Evolutionary conservation across 2,113 vertebrate species (phyloP), one percentile per base, ranked within the genome.

Genomic region (Tragulus kanchil): DNA sequence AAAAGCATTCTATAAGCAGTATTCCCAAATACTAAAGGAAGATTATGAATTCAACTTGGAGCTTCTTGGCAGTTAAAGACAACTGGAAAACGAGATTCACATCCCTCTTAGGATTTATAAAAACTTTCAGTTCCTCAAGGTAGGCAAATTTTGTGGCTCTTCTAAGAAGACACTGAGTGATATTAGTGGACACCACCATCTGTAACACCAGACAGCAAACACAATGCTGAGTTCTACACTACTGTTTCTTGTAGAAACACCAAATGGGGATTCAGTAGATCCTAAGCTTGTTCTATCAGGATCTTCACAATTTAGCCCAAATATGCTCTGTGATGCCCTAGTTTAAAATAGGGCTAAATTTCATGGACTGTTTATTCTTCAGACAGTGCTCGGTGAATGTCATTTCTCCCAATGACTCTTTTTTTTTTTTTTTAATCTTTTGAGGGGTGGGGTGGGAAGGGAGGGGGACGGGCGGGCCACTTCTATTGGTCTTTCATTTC

Each of bases 1-100:
- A 91, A 96, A 64, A 85, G 45, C 64, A 92, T 92, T 89, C 84
- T 97, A 14, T 89, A 93, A 86, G 36, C 77, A 77, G 16, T 85
- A 81, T 95, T 88, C 36, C 78, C 17, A 48, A 90, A 87, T 96
- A 73, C 26, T 73, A 91, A 90, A 93, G 69, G 45, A 78, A 73
- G 65, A 50, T 78, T 86, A 42, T 94, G 28, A 89, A 73, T 96
- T 93, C 28, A 23, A 21, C 67, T 71, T 6, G 91, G 89, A 86
- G 52, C 8, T 90, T 77, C 88, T 82, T 90, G 82, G 42, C 64
- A 89, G 71, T 61, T 79, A 75, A 90, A 93, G 73, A 58, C 97
- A 78, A 58, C 28, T 75, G 62, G 65, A 93, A 82, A 52, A 48
- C 77, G 62, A 86, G 75, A 84, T 81, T 96, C 81, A 94, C 19